A percentile compares a stretch with the other conserved stretches of the same genome.
Evolutionary conservation across 2,113 vertebrate genomes (phyloP).

Genomic region (Smithornis capensis): DNA sequence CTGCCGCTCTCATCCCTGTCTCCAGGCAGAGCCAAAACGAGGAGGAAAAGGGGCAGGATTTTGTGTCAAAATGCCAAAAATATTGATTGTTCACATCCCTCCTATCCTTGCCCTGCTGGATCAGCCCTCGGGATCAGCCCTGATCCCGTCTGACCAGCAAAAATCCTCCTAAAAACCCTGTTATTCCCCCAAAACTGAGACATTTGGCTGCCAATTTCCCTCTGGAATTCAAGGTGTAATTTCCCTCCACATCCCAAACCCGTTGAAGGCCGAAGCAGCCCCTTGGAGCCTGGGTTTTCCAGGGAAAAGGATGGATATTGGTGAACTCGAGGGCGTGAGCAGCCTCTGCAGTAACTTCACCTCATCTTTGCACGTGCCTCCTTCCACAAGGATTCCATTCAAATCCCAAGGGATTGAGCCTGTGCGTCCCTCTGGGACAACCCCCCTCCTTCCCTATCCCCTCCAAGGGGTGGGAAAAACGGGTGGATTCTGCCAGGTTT

Average conservation of each 20-base stretch:
- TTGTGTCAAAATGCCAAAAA: slow-evolving; percentile 2
- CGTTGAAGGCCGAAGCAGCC: not conserved
- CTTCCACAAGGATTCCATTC: not conserved
- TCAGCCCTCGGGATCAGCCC: not conserved
- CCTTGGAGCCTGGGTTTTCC: not conserved
- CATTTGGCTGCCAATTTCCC: not conserved
- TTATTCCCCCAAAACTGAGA: not conserved
- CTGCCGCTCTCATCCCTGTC: not conserved
- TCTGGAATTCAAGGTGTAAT: not conserved
- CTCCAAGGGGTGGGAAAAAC: rapidly evolving
- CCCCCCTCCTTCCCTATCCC: not conserved
- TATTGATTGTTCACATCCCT: not conserved
- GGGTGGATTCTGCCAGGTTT: not conserved
- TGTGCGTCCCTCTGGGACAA: not conserved
- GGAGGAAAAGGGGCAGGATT: not conserved
- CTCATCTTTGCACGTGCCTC: slow-evolving; percentile 10
- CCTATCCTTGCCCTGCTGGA: not conserved
- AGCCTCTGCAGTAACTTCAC: not conserved
- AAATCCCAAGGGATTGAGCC: not conserved
- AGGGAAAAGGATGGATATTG: not conserved
- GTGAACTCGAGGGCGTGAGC: not conserved
- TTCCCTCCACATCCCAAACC: not conserved
- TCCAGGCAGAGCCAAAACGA: not conserved
- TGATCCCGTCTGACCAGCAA: not conserved
- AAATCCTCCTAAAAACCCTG: not conserved